A percentile compares a stretch with the other conserved stretches of the same genome.
Conservation (phyloP, 2,888 invertebrate species). For the Lottia scabra region DNA sequence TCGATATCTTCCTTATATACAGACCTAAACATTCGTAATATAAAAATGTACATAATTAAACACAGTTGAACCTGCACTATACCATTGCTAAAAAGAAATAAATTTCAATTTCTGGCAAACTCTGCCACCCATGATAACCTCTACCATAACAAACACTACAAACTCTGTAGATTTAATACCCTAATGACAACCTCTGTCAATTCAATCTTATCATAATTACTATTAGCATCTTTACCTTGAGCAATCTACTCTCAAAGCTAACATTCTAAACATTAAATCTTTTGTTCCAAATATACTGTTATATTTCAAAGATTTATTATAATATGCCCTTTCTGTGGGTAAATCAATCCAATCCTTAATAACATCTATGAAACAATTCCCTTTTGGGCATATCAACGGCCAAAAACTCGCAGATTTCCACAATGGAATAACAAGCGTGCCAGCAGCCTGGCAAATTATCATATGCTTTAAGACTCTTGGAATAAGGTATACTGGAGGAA, state of each 20-base stretch:
- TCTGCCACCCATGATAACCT: not conserved
- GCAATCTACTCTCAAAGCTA: slow-evolving; percentile 14
- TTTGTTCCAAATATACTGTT: slow-evolving; percentile 4
- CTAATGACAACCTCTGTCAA: not conserved
- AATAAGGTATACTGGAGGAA: not conserved
- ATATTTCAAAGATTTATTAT: not conserved
- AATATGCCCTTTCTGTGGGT: slow-evolving; percentile 6
- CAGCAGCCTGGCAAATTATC: not conserved
- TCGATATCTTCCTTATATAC: not conserved
- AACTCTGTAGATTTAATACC: not conserved
- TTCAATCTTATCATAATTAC: no score
- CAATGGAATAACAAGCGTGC: not conserved
- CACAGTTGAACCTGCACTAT: not conserved
- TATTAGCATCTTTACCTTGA: not conserved
- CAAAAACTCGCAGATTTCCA: slow-evolving; percentile 12
- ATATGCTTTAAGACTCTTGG: not conserved
- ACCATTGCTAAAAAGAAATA: not conserved
- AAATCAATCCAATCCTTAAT: slow-evolving; percentile 10
- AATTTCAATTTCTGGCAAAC: not conserved
- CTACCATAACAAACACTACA: not conserved
- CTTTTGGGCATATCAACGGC: slow-evolving; percentile 9
- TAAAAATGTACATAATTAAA: not conserved
- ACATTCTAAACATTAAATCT: slow-evolving; percentile 9
- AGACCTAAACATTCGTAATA: slow-evolving; percentile 2
- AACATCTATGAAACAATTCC: not conserved